Base-by-base conservation (phyloP, 2,888 invertebrate genomes). In the Tachina grossa region DNA sequence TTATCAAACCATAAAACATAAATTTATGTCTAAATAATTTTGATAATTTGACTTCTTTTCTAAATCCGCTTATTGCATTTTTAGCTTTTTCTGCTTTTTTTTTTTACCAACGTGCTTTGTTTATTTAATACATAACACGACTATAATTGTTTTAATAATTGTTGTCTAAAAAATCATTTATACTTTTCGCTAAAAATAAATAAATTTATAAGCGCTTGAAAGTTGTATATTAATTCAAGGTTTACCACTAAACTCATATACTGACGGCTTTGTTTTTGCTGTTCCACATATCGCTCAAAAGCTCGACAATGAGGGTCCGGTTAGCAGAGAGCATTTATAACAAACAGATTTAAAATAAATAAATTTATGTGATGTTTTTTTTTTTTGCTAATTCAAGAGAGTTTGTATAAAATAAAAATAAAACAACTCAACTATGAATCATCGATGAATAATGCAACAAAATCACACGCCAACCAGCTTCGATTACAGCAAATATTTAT, bases 181-280 rank as follows among this genome's bases (percentile, higher is more conserved):
- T 72, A 53, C 47, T 72, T 14, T 69, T 66, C 16, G 74, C 59
- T 45, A 11, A 79, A 83, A 53, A 41, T 41, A 53, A 69, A 69
- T 53, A 41, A 41, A 55, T 49, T 45, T 39, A 53, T 55, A 68
- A 66, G 65, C 69, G 79, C 85, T 83, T 85, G 82, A 85, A 85
- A 85, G 85, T 82, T 85, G 85, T 79, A 82, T 85, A 74, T 83
- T 79, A 76, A 85, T 85, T 83, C 85, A 85, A 85, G 85, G 85
- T 85, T 85, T 66, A 76, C 85, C 82, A 85, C 83, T 81, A 68
- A 41, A 53, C 14, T 49, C 22, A 61, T 53, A 49, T 49, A 72
- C 55, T 63, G 84, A 51, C 66, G 66, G 65, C 41, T 69, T 82
- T 31, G 77, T 49, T 53, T 55, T 43, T 41, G n/a, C 14, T 51